Evolutionary conservation across 2,888 invertebrate species (phyloP), one percentile per base, ranked within the genome.

Genomic region (Phasia obesa): DNA sequence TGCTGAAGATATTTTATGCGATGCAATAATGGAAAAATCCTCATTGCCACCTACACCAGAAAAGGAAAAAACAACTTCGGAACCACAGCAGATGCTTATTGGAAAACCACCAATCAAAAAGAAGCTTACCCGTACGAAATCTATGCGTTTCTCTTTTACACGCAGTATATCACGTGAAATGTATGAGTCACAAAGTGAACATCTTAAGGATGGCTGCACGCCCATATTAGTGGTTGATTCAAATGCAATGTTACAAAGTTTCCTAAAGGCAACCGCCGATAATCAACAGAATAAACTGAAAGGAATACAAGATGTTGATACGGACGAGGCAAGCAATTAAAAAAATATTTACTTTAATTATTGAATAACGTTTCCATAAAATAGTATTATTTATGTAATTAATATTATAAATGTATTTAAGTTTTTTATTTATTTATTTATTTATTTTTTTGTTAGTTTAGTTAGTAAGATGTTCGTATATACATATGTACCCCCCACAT

Each of bases 1-100:
- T 84, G 94, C 95, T 0, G 92, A 92, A 7, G 94, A 94, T 77
- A 91, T 94, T 9, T 86, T 94, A 70, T 90, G 92, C 11, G 91
- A 90, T 78, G 87, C 86, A 6, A 87, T 88, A 64, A 70, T 90
- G 84, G 90, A 87, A 84, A 86, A 86, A 25, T 85, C 85, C 23
- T 86, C 89, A 0, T 81, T 87, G 11, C 89, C 89, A 13, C 65
- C 86, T 4, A 88, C 90, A 49, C 90, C 89, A n/a, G 89, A 89
- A 71, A 87, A 88, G 7, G 89, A 90, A 70, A 88, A 88, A 47
- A 86, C 86, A 49, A 85, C 85, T 7, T 87, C 88, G 4, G 89
- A 89, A 21, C 88, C 88, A 2, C 85, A 85, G 65, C 86, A 0
- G 84, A n/a, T n/a, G n/a, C n/a, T 88, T 11, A 85, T 86, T 15